Conservation (phyloP, 1,140 invertebrate species). For the Bombus pascuorum region DNA sequence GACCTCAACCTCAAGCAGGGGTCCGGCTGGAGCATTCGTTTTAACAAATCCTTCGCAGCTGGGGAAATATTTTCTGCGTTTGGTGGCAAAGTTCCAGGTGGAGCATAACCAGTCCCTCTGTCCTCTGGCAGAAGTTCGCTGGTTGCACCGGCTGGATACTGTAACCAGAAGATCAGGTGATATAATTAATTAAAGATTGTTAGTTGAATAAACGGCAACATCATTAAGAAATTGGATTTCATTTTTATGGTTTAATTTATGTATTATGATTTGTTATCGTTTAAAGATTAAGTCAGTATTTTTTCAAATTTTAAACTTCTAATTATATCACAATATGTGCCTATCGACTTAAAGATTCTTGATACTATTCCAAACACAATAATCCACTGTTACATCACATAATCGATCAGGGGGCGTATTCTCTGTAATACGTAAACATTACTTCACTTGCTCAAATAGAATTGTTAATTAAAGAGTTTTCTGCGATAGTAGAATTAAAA, state of each 20-base stretch:
- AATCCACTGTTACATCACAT: too few relatives aligned
- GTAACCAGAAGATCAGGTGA: conserved; percentile 17
- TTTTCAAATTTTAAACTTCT: neutral
- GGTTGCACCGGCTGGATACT: conserved; percentile 53
- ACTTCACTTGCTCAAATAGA: too few relatives aligned
- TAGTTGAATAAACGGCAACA: neutral
- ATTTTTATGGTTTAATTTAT: too few relatives aligned
- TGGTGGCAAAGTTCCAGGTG: conserved; percentile 64
- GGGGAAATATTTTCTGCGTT: conserved; percentile 64
- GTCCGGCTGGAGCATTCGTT: conserved; percentile 79
- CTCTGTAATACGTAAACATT: too few relatives aligned
- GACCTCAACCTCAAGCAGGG: conserved; percentile 78
- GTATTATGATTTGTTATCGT: too few relatives aligned
- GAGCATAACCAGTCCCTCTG: neutral
- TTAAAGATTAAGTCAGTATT: too few relatives aligned
- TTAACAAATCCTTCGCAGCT: conserved; percentile 78
- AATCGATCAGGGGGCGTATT: too few relatives aligned
- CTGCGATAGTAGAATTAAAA: neutral
- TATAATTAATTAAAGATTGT: neutral
- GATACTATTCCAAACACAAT: too few relatives aligned
- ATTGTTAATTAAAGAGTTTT: neutral
- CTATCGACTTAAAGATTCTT: too few relatives aligned
- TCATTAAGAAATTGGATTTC: too few relatives aligned
- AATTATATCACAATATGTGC: too few relatives aligned
- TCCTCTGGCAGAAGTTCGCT: conserved; percentile 41